Evolutionary conservation across 2,888 invertebrate genomes (phyloP).

Genomic region (Trachelus troglodyta): DNA sequence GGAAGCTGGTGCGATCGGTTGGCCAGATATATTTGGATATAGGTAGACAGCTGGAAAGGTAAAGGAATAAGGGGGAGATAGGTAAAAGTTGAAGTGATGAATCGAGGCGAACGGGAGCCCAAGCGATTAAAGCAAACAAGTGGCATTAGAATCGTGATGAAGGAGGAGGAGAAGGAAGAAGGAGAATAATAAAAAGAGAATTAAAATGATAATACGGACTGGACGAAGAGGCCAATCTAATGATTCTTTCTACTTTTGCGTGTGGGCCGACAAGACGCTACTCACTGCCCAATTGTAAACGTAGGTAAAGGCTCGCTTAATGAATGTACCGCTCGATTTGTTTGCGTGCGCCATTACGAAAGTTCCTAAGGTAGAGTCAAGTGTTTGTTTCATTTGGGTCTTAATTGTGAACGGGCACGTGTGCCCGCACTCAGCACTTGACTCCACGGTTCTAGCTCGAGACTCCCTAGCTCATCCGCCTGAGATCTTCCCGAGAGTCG

Average conservation of each 20-base stretch:
- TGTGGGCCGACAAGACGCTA: not conserved
- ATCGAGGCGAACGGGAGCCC: not conserved
- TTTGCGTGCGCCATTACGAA: constrained; percentile 10
- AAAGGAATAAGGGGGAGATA: too few species aligned
- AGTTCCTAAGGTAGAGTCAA: constrained; percentile 2
- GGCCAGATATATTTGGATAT: not conserved
- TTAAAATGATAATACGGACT: not conserved
- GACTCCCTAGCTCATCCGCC: not conserved
- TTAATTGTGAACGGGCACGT: constrained; percentile 11
- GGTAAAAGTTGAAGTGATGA: not conserved
- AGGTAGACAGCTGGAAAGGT: not conserved
- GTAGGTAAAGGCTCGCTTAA: not conserved
- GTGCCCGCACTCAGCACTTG: not conserved
- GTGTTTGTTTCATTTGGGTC: constrained; percentile 12
- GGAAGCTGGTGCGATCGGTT: not conserved
- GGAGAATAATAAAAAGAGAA: not conserved
- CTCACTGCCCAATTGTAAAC: not conserved
- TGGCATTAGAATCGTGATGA: not conserved
- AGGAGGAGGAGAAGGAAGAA: not conserved
- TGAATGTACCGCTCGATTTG: constrained; percentile 3
- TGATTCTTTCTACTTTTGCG: not conserved
- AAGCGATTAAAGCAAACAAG: not conserved
- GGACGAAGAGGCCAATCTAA: not conserved
- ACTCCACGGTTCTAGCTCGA: not conserved
- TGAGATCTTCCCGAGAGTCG: not conserved